Base-by-base conservation (phyloP, 2,113 vertebrate genomes). In the Pristiophorus japonicus region DNA sequence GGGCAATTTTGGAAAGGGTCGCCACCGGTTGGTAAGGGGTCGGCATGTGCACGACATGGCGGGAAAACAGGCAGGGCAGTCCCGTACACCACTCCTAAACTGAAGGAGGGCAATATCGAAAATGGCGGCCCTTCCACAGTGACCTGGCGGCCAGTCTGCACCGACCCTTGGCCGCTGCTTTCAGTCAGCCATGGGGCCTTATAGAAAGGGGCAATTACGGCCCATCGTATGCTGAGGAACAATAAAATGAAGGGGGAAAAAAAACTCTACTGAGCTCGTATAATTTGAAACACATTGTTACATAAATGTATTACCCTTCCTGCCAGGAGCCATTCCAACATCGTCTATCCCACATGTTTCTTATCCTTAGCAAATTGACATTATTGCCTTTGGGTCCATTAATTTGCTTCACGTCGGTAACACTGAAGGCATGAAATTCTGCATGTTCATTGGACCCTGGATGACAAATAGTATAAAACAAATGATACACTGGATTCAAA, bases 301-400 rank as follows among this genome's bases (percentile, higher is more conserved):
- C 70, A 45, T 94, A n/a, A 94, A 45, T 70, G 45, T 6, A 27
- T 97, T 95, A 99, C 98, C 98, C 97, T 88, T 97, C 97, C 96
- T 97, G 97, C 99, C 99, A 99, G 88, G 97, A 97, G 0, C 99
- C 99, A 51, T 96, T 97, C 98, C 98, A 98, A 96, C 98, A 98
- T n/a, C 97, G 97, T 95, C 99, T 97, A 30, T 99, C 99, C 99
- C 99, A 99, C 3, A 99, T 99, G 96, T 99, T 99, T 96, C 97
- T 97, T 96, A 99, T 98, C 85, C 98, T 97, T 6, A 99, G 97
- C 2, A 99, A 97, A 75, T 97, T 97, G 24, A 98, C 75, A 59
- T 97, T 95, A 47, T 96, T 97, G 73, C 97, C 98, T 0, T 97
- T 96, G 90, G 16, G 95, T 4, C 96, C 97, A 93, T 95, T 97